Percentiles rank a stretch among this genome's conserved stretches.
These are phyloP conservation scores for Morpho achilles DNA, from an alignment of 2,888 invertebrate species.

Conservation along the genomic window DNA sequence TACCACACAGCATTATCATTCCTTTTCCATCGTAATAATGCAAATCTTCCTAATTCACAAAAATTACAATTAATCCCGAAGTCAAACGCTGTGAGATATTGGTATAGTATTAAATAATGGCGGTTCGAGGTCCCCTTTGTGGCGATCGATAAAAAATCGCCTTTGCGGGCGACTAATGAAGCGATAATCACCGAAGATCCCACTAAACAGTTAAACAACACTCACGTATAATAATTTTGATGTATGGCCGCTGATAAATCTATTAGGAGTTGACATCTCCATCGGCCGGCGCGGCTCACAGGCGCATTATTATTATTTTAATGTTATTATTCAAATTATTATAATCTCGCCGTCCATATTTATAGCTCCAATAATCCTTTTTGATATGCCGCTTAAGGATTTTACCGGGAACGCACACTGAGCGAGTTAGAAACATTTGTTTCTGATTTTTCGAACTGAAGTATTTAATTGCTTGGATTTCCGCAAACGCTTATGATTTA, in stretches of 20 bases:
- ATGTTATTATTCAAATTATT: slow-evolving; percentile 76
- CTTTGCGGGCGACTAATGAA: slow-evolving; percentile 52
- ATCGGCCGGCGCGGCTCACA: slow-evolving; percentile 48
- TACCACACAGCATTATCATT: too few species aligned
- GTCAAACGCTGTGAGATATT: slow-evolving; percentile 1
- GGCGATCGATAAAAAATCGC: slow-evolving; percentile 38
- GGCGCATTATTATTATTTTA: slow-evolving; percentile 66
- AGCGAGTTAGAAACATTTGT: too few species aligned
- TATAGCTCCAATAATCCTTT: slow-evolving; percentile 68
- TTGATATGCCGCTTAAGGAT: slow-evolving; percentile 67
- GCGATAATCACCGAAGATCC: slow-evolving; percentile 46
- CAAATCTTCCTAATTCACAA: slow-evolving; percentile 1
- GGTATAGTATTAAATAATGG: slow-evolving; percentile 23
- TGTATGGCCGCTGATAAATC: slow-evolving; percentile 63
- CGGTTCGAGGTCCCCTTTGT: slow-evolving; percentile 20
- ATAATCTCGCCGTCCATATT: slow-evolving; percentile 71
- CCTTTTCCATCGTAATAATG: too few species aligned
- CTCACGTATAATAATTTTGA: slow-evolving; percentile 49
- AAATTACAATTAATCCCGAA: slow-evolving; percentile 1
- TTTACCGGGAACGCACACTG: slow-evolving; percentile 33
- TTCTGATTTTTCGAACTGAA: too few species aligned
- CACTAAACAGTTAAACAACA: slow-evolving; percentile 43
- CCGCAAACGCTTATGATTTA: too few species aligned
- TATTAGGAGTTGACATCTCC: slow-evolving; percentile 65
- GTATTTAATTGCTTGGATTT: too few species aligned